Conservation (phyloP, 2,113 vertebrate species). For the Perca fluviatilis region DNA sequence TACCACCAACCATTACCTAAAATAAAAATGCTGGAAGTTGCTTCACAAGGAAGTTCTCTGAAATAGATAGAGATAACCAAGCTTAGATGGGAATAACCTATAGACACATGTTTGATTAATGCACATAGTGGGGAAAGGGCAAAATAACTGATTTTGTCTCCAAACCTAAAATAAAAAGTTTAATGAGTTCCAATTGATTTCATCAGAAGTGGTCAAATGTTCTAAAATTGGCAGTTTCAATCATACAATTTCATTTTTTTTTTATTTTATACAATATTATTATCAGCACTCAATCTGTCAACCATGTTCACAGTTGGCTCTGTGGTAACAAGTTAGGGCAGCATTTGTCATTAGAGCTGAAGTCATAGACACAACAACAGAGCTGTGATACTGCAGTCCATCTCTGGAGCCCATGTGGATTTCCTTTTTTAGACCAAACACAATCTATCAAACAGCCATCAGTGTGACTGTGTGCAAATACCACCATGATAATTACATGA, state of each 20-base stretch:
- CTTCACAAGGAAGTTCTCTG: not conserved
- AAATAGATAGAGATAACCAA: not conserved
- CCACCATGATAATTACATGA: not conserved
- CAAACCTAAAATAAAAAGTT: not conserved
- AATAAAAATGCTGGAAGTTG: not conserved
- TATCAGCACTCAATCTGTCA: slow-evolving; percentile 38
- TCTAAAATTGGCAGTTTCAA: not conserved
- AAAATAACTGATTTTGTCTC: not conserved
- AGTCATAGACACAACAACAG: slow-evolving; percentile 74
- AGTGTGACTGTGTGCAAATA: not conserved
- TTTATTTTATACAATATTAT: not conserved
- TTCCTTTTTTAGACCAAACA: slow-evolving; percentile 68
- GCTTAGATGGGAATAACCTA: not conserved
- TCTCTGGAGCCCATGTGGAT: slow-evolving; percentile 22
- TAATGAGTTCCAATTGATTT: not conserved
- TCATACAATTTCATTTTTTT: not conserved
- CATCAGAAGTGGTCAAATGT: not conserved
- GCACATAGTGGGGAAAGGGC: not conserved
- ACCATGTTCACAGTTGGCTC: slow-evolving; percentile 5
- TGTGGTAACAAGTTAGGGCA: slow-evolving; percentile 33
- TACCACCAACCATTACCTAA: not conserved
- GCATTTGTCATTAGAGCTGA: slow-evolving; percentile 40
- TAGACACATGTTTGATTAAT: not conserved
- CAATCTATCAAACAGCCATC: slow-evolving; percentile 54
- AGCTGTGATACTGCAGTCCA: slow-evolving; percentile 32